A percentile compares a stretch with the other conserved stretches of the same genome.
These are phyloP conservation scores for Littorina saxatilis DNA, from an alignment of 1,140 invertebrate species.

Conservation along the genomic window DNA sequence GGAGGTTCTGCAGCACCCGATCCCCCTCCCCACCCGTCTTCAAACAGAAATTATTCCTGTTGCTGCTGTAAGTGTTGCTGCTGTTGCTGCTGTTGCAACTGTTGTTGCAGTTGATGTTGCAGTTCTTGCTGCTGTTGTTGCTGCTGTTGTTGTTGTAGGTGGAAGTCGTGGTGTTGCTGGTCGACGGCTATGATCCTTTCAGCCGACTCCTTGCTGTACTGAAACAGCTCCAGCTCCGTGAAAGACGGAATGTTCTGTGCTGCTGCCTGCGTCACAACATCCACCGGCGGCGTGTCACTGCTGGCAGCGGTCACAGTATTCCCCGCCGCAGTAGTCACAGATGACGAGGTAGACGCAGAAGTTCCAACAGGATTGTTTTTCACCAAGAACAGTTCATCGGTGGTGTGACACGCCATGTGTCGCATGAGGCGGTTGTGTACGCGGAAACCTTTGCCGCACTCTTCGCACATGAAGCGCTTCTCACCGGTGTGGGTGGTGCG, in stretches of 20 bases:
- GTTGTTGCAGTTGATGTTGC: neutral
- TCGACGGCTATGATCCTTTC: neutral
- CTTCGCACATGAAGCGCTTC: slow-evolving; percentile 90
- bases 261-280: too few relatives aligned
- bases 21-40: too few relatives aligned
- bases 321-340: neutral
- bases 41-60: neutral
- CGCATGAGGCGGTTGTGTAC: slow-evolving; percentile 4
- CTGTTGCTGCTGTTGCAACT: neutral
- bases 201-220: slow-evolving; percentile 14
- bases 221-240: neutral
- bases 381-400: neutral
- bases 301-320: neutral
- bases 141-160: neutral
- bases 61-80: slow-evolving; percentile 12
- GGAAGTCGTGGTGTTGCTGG: too few relatives aligned
- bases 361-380: neutral
- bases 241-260: neutral
- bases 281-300: neutral
- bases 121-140: neutral
- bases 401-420: slow-evolving; percentile 22
- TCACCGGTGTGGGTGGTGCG: slow-evolving; percentile 81
- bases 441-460: slow-evolving; percentile 87
- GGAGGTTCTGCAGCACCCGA: too few relatives aligned
- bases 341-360: neutral